Percentiles rank a stretch among this genome's conserved stretches.
Conservation (phyloP, 2,113 vertebrate genomes). For the Eulemur macaco region DNA sequence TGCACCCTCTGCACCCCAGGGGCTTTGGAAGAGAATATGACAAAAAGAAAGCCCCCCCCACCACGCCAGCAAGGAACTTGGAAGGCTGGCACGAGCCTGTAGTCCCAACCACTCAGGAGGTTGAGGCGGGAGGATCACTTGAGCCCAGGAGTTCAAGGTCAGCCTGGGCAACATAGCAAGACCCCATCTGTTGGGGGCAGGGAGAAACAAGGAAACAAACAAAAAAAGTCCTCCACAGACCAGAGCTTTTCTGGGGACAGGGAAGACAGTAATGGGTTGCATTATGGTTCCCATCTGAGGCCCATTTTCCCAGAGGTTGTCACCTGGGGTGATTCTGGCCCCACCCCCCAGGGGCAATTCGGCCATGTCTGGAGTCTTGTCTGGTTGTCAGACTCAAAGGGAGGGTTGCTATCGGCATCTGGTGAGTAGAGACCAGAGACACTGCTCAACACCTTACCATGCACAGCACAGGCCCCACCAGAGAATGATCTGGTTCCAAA, state of each 20-base stretch:
- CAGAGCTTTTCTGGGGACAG: background rate
- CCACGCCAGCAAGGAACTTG: background rate
- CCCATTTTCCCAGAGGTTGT: background rate
- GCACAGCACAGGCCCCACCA: rapidly evolving
- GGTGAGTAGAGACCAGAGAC: background rate
- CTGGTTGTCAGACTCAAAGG: background rate
- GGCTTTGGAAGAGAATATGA: background rate
- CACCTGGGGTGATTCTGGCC: background rate
- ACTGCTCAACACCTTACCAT: rapidly evolving
- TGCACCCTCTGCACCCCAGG: too few relatives aligned
- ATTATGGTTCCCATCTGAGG: background rate
- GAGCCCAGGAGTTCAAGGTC: background rate
- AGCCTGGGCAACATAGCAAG: background rate
- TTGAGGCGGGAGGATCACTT: background rate
- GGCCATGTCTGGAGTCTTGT: background rate
- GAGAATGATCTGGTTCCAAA: background rate
- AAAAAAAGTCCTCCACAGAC: background rate
- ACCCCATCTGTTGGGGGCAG: background rate
- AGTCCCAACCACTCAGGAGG: background rate
- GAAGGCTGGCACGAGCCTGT: background rate
- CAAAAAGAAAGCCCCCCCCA: background rate
- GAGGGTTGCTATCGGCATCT: background rate
- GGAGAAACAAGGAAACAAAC: too few relatives aligned
- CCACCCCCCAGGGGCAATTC: background rate
- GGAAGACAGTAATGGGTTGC: background rate